These are phyloP conservation scores for Phrynocephalus guinanensis DNA, from an alignment of 2,797 vertebrate species.

Conservation along the genomic window DNA sequence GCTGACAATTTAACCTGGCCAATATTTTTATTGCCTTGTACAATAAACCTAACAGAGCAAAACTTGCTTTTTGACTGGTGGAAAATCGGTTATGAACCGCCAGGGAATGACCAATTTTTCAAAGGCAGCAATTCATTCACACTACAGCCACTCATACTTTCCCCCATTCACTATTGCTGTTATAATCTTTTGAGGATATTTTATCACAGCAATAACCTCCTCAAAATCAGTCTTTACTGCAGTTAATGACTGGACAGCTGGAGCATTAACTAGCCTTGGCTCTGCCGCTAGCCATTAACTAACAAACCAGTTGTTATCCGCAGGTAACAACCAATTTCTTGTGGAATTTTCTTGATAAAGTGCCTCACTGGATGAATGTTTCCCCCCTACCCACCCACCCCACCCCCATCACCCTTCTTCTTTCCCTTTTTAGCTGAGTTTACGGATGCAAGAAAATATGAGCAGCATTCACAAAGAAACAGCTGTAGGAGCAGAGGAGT, in stretches of 20 bases:
- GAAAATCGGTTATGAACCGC: conserved; percentile 86
- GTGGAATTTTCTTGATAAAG: conserved; percentile 77
- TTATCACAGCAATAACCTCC: conserved; percentile 85
- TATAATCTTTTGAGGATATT: conserved; percentile 87
- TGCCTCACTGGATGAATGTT: conserved; percentile 71
- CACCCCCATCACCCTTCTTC: background rate
- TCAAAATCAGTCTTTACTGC: conserved; percentile 85
- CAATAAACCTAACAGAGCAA: conserved; percentile 88
- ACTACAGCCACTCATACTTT: conserved; percentile 81
- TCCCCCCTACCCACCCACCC: background rate
- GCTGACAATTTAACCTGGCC: conserved; percentile 86
- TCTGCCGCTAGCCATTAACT: conserved; percentile 82
- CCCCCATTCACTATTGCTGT: conserved; percentile 80
- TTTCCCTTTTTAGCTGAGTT: conserved; percentile 23
- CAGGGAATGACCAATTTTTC: conserved; percentile 86
- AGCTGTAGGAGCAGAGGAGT: conserved; percentile 1
- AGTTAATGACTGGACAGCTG: conserved; percentile 87
- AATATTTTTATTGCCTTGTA: conserved; percentile 87
- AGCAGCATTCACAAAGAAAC: conserved; percentile 23
- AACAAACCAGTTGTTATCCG: conserved; percentile 83
- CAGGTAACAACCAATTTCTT: conserved; percentile 83
- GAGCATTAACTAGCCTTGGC: conserved; percentile 83
- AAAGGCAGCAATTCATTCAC: conserved; percentile 84
- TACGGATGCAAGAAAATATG: conserved; percentile 17
- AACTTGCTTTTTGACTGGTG: conserved; percentile 86